Base-by-base conservation (phyloP, 2,888 invertebrate species). In the Liodrosophila aerea region DNA sequence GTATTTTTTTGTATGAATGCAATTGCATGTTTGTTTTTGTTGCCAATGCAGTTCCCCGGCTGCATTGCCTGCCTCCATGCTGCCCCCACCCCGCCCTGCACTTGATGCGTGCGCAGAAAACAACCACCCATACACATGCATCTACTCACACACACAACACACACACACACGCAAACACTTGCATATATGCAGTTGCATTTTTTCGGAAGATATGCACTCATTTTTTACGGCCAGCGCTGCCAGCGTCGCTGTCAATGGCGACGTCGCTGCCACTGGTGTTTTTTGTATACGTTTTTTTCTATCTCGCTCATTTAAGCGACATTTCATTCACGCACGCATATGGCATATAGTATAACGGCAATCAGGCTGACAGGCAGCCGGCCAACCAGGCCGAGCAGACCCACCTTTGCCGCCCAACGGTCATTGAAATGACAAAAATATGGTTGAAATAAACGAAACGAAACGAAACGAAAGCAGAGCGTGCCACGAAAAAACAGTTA, bases 121-220 rank as follows among this genome's bases (percentile, higher is more conserved):
- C 60, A 75, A 53, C 54, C 60, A 60, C 60, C 57, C 62, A 44
- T 51, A 34, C 27, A 30, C 34, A 13, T 49, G 22, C 41, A 50
- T 45, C 2, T 31, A 50, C 29, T 40, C 46, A 11, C 40, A 13
- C 34, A 46, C 16, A 22, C 31, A 15, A 41, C 46, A 52, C 57
- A 50, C 52, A 44, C 27, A 27, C 39, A 50, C 44, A 37, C 44
- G 34, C 54, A 46, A 9, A 39, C 31, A 39, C 41, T 54, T 44
- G 36, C 58, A 54, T 59, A 49, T 61, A 54, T 78, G 76, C 80
- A 66, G 73, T 82, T 85, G 73, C 81, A 87, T 87, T 87, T 83
- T 87, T 86, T 87, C 82, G 86, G 87, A 82, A 75, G 72, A 74
- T 78, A 73, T 85, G 78, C 86, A 82, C 70, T 85, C 73, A 81